These are phyloP conservation scores for Lota lota DNA, from an alignment of 2,113 vertebrate species.

Conservation along the genomic window DNA sequence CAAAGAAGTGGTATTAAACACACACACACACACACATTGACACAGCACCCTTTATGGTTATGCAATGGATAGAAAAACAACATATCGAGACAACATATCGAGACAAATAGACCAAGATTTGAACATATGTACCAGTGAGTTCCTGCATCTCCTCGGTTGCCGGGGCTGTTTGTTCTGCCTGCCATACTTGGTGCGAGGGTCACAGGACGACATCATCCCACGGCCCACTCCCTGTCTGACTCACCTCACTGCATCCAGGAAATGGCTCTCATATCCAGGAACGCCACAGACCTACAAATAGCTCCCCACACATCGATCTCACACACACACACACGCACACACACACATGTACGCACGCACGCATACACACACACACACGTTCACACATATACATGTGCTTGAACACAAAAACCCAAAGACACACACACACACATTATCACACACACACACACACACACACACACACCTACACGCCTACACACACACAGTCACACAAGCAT, in stretches of 20 bases:
- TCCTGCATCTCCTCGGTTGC: neutral
- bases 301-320: neutral
- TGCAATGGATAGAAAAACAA: no score
- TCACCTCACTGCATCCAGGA: conserved; percentile 26
- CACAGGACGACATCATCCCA: neutral
- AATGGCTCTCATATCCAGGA: conserved; percentile 15
- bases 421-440: no score
- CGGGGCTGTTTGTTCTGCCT: neutral
- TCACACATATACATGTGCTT: no score
- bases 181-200: neutral
- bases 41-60: neutral
- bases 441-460: no score
- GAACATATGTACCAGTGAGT: neutral
- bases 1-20: no score
- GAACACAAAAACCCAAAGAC: no score
- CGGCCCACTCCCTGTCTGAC: conserved; percentile 23
- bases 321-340: no score
- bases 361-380: no score
- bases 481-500: conserved; percentile 19
- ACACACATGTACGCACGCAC: no score
- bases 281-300: conserved; percentile 25
- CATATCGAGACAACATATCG: neutral
- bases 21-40: neutral
- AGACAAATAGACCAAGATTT: neutral
- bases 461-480: neutral